Conservation (phyloP, 2,888 invertebrate species). For the Synanthedon andrenaeformis region DNA sequence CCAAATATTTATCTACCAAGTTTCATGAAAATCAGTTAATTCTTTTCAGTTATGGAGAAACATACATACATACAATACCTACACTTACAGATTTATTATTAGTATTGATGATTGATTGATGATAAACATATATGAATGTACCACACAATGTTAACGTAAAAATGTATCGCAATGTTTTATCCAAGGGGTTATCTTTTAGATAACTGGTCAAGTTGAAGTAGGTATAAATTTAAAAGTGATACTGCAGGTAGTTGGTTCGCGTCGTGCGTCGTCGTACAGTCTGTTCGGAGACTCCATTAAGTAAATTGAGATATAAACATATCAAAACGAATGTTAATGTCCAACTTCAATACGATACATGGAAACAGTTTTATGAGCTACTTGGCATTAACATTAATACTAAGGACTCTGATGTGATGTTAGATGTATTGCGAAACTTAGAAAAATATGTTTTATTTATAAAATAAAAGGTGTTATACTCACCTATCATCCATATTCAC, state of each 20-base stretch:
- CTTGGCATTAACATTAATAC: not conserved
- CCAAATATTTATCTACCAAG: no score
- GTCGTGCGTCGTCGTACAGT: constrained; percentile 58
- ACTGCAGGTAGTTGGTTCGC: constrained; percentile 9
- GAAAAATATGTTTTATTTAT: not conserved
- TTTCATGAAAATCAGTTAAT: no score
- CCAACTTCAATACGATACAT: constrained; percentile 31
- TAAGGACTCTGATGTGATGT: not conserved
- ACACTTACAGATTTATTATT: no score
- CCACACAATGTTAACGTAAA: not conserved
- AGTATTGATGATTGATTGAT: no score
- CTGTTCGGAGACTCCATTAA: constrained; percentile 43
- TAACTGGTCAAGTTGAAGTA: not conserved
- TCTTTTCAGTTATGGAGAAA: no score
- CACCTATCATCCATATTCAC: no score
- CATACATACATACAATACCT: no score
- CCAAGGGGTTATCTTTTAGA: constrained; percentile 1
- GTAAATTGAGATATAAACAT: constrained; percentile 60
- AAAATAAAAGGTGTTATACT: not conserved
- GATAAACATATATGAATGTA: not conserved
- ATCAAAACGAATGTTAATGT: constrained; percentile 48
- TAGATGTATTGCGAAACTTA: not conserved
- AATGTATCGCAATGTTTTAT: not conserved
- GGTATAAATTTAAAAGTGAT: constrained; percentile 16
- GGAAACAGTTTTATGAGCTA: constrained; percentile 3